Evolutionary conservation across 2,113 vertebrate species (phyloP).

Genomic region (Catharus minimus): DNA sequence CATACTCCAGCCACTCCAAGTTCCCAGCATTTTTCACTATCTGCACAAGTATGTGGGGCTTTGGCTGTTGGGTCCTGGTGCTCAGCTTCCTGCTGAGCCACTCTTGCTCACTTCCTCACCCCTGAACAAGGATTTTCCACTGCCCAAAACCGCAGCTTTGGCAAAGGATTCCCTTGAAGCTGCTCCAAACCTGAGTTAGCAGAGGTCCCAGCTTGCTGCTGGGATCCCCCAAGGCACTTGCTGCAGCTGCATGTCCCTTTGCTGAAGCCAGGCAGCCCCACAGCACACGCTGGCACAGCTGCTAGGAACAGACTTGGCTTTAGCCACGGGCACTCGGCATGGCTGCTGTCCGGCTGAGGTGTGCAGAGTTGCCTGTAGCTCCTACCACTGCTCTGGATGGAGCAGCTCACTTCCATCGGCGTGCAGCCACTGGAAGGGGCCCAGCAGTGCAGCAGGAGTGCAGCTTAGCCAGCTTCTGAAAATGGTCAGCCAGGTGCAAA

Average conservation of each 20-base stretch:
- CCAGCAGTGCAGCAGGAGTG: neutral
- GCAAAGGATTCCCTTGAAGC: neutral
- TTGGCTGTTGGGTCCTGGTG: neutral
- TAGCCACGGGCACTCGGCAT: accelerated
- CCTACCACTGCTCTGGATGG: neutral
- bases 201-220: neutral
- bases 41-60: accelerated
- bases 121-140: neutral
- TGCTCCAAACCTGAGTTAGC: neutral
- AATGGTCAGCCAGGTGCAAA: neutral
- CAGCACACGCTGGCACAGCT: accelerated
- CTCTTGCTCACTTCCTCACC: neutral
- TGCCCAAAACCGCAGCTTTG: neutral
- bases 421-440: accelerated
- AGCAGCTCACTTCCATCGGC: accelerated
- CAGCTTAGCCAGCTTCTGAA: neutral
- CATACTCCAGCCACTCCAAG: neutral
- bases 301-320: neutral
- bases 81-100: neutral
- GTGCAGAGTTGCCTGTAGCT: neutral
- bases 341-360: neutral
- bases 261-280: neutral
- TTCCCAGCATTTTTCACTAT: neutral
- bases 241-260: neutral
- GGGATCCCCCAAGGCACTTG: neutral